phyloP scores from a whole-genome alignment of 2,113 vertebrate genomes.

The Isurus oxyrinchus region DNA sequence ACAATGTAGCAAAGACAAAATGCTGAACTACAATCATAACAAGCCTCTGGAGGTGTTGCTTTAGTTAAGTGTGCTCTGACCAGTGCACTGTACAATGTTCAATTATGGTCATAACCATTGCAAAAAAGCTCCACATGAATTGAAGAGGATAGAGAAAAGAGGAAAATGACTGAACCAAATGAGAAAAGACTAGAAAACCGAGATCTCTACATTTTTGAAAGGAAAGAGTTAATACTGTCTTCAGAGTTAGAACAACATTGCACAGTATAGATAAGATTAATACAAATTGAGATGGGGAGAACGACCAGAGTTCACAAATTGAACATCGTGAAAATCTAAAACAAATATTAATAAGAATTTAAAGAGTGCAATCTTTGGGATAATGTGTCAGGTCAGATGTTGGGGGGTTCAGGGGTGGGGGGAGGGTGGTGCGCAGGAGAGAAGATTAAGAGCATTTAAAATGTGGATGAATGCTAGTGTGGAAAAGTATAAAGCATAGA shows the following conservation, averaged over 20 bases:
- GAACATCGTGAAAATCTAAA: not conserved
- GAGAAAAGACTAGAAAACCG: not conserved
- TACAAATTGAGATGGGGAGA: not conserved
- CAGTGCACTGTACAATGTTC: not conserved
- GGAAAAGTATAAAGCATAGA: not conserved
- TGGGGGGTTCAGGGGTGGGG: no score
- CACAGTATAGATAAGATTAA: not conserved
- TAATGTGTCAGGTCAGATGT: not conserved
- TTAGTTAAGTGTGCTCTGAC: not conserved
- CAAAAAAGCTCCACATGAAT: not conserved
- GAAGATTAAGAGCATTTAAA: not conserved
- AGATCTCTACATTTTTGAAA: not conserved
- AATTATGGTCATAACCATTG: not conserved
- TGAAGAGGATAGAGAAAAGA: not conserved
- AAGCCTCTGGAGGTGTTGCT: not conserved
- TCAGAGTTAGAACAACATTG: not conserved
- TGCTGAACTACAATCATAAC: not conserved
- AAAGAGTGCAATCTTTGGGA: not conserved
- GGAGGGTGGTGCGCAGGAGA: no score
- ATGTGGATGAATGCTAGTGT: not conserved
- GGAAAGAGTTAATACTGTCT: not conserved
- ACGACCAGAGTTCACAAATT: not conserved
- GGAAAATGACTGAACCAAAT: not conserved
- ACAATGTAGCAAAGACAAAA: not conserved
- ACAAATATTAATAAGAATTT: not conserved